These are phyloP conservation scores for Trichopria drosophilae DNA, from an alignment of 2,888 invertebrate species.

Conservation along the genomic window DNA sequence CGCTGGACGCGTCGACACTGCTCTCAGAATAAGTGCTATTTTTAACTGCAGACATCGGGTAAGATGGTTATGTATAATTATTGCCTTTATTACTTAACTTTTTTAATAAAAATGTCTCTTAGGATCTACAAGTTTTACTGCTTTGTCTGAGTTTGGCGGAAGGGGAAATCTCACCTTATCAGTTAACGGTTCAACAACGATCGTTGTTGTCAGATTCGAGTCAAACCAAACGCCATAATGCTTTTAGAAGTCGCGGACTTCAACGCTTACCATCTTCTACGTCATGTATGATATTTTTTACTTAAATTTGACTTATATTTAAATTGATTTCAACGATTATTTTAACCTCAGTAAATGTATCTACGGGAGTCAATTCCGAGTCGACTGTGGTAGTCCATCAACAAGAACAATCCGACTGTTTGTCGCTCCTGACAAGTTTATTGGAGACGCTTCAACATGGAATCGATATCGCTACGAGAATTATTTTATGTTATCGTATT, in stretches of 20 bases:
- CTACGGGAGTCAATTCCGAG: background rate
- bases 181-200: constrained; percentile 68
- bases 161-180: constrained; percentile 65
- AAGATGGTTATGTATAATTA: constrained; percentile 17
- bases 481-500: constrained; percentile 64
- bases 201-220: constrained; percentile 58
- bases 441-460: constrained; percentile 60
- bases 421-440: constrained; percentile 43
- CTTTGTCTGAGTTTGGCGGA: constrained; percentile 69
- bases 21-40: constrained; percentile 62
- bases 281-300: constrained; percentile 39
- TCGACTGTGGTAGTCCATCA: constrained; percentile 27
- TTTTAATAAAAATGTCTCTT: constrained; percentile 1
- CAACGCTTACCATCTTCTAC: constrained; percentile 42
- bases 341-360: constrained; percentile 31
- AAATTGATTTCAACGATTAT: constrained; percentile 10
- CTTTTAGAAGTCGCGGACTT: constrained; percentile 43
- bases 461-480: constrained; percentile 60
- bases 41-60: constrained; percentile 53
- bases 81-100: background rate
- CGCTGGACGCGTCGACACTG: constrained; percentile 64
- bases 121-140: constrained; percentile 65
- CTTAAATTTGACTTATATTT: no score
- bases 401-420: constrained; percentile 45
- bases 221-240: constrained; percentile 39